phyloP scores from a whole-genome alignment of 2,888 invertebrate genomes.

The Drosophila algonquin region DNA sequence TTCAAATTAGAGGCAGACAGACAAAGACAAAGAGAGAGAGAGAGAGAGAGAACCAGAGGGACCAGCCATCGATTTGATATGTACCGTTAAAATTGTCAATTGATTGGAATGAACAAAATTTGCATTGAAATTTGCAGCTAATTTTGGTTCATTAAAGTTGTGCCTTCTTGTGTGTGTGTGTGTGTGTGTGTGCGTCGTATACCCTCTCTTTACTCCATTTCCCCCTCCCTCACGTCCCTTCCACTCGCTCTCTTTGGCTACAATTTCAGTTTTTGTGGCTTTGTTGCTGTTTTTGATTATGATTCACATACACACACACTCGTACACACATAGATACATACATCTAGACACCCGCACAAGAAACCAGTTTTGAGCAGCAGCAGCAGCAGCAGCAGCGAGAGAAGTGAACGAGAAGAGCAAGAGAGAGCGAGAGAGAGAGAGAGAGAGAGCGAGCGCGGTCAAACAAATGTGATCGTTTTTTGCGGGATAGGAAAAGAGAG shows the following conservation, averaged over 20 bases:
- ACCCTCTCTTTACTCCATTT: not conserved
- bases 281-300: slow-evolving; percentile 59
- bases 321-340: not conserved
- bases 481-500: slow-evolving; percentile 11
- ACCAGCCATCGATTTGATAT: slow-evolving; percentile 20
- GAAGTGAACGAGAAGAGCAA: slow-evolving; percentile 5
- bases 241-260: slow-evolving; percentile 54
- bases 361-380: slow-evolving; percentile 65
- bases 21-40: not conserved
- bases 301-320: slow-evolving; percentile 57
- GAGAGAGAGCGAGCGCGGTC: slow-evolving; percentile 1
- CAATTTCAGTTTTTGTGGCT: slow-evolving; percentile 74
- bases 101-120: slow-evolving; percentile 8
- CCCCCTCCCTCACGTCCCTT: not conserved
- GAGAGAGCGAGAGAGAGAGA: slow-evolving; percentile 8
- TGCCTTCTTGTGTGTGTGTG: not conserved
- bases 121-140: slow-evolving; percentile 28
- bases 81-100: slow-evolving; percentile 13
- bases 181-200: not conserved
- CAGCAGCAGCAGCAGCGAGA: slow-evolving; percentile 2
- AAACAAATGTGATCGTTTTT: not conserved
- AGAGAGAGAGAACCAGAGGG: not conserved
- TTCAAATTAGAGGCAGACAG: slow-evolving; percentile 7
- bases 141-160: slow-evolving; percentile 10
- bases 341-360: slow-evolving; percentile 62